These are phyloP conservation scores for Drosophila chauvacae DNA, from an alignment of 1,140 invertebrate species.

Conservation along the genomic window DNA sequence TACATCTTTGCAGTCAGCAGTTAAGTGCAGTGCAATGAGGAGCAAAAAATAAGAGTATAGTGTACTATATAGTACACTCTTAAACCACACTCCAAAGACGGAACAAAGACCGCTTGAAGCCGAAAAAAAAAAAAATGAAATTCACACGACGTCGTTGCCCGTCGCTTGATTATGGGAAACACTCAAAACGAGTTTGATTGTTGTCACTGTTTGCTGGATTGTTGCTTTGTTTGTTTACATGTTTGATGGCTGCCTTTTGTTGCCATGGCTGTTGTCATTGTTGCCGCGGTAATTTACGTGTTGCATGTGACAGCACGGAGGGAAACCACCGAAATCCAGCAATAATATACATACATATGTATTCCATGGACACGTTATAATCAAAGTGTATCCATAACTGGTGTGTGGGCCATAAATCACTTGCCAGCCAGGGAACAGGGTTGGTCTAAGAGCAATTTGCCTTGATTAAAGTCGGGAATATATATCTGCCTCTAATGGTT, in stretches of 20 bases:
- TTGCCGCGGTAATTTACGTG: constrained; percentile 60
- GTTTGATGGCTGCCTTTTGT: constrained; percentile 17
- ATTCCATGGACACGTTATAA: constrained; percentile 4
- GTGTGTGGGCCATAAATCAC: constrained; percentile 30
- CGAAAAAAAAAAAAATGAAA: constrained; percentile 50
- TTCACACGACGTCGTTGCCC: constrained; percentile 62
- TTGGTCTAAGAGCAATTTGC: constrained; percentile 18
- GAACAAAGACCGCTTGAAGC: constrained; percentile 41
- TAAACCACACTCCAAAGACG: constrained; percentile 40
- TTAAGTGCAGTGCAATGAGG: constrained; percentile 55
- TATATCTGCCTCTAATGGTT: constrained; percentile 17
- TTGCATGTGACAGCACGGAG: constrained; percentile 54
- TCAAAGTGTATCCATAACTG: constrained; percentile 26
- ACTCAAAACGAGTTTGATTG: constrained; percentile 71
- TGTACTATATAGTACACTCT: constrained; percentile 11
- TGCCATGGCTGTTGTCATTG: constrained; percentile 22
- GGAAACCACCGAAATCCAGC: background rate
- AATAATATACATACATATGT: background rate
- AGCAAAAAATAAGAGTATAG: constrained; percentile 13
- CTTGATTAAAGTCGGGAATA: constrained; percentile 18
- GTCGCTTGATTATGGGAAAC: constrained; percentile 63
- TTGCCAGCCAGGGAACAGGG: constrained; percentile 1
- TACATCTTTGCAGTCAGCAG: constrained; percentile 26
- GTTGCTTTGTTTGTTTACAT: constrained; percentile 36
- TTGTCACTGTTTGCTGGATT: constrained; percentile 31